Base-by-base conservation (phyloP, 2,797 vertebrate species). In the Pseudochirops cupreus region DNA sequence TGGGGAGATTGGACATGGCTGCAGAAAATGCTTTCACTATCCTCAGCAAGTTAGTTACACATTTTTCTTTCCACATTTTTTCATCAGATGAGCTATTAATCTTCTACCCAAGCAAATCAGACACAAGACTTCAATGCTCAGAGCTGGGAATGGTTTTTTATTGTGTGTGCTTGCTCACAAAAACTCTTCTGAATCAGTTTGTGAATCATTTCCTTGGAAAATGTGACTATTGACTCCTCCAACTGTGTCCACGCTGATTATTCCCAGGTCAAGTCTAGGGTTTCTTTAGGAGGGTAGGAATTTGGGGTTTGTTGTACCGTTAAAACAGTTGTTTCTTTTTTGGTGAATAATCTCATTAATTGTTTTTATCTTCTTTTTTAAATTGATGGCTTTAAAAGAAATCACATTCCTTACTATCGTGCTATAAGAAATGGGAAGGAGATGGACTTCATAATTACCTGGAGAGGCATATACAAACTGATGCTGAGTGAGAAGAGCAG, bases 191-290 rank as follows among this genome's bases (percentile, higher is more conserved):
- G 1, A 24, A 58, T n/a, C 1, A 90, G 33, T 93, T 52, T 55
- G 33, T 46, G 56, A 92, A 50, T 91, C 39, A 16, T 93, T 97
- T 96, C 39, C 9, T 53, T n/a, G 50, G 53, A 95, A 62, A 57
- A 90, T 14, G 52, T 26, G 55, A 67, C 50, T 52, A 4, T 13
- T 94, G 82, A 16, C 56, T 91, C 29, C 50, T 12, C 4, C 89
- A 46, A 89, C 50, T 5, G 9, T 31, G 39, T 53, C 92, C 24
- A 56, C 31, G 53, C 89, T n/a, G 29, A 6, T 62, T 24, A 31
- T 18, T 57, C 55, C 52, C 90, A 31, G 28, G 21, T 57, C 6
- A 91, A 91, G 90, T 90, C 3, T 7, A 11, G 16, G 18, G 94
- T 56, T 59, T 59, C 58, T 31, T 59, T 62, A 62, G 13, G 59